Base-by-base conservation (phyloP, 2,888 invertebrate genomes). In the Hemicrepidius hirtus region DNA sequence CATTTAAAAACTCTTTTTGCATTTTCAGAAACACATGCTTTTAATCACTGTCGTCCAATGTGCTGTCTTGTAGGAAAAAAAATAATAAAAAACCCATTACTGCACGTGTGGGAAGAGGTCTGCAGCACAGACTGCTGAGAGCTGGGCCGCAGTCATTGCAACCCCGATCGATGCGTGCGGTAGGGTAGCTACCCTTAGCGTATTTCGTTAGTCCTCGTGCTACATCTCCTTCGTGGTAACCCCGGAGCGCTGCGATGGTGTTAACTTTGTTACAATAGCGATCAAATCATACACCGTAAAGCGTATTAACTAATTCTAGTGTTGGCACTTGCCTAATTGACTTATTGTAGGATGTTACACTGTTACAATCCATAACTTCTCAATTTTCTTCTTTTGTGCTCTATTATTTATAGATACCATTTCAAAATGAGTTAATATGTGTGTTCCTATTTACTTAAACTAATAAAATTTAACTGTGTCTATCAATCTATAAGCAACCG, bases 91-190 rank as follows among this genome's bases (percentile, higher is more conserved):
- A 60, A 13, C 40, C 44, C 21, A 32, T 60, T 60, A 49, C 49
- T 21, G 69, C 73, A 69, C 69, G 69, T 69, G 72, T 70, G 73
- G 73, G 78, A 74, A 71, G 66, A 67, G 62, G 41, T 69, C 74
- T 77, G 76, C 76, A 79, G 79, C 79, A 82, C 77, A 80, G 75
- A 75, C 74, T 79, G 78, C 75, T 78, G 78, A 78, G 76, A 80
- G 77, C 80, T 78, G 80, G 81, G 80, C 80, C 82, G 82, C 80
- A 82, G 81, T 81, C 74, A 77, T 77, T 75, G 75, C 79, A 77
- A 78, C 80, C 78, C 80, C 83, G 83, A 84, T 84, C 84, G 84
- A 84, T 84, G 82, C 79, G 75, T 80, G 79, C 78, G 79, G 79
- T 75, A 76, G 80, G 79, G 80, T 78, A 80, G 79, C 78, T 78